A percentile compares a stretch with the other conserved stretches of the same genome.
phyloP scores from a whole-genome alignment of 2,113 vertebrate genomes.

The Polyodon spathula region DNA sequence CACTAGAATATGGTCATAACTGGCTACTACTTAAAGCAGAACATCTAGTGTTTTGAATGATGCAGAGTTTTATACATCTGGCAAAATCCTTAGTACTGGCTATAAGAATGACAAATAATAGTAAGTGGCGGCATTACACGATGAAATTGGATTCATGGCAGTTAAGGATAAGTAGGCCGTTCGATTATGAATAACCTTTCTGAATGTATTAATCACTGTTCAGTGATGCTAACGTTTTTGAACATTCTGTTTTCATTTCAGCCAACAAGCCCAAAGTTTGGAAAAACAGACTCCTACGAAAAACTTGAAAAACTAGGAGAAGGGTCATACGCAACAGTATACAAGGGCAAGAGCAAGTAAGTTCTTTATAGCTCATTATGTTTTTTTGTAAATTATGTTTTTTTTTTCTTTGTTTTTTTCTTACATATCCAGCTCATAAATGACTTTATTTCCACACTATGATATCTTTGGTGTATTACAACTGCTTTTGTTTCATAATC shows the following conservation, averaged over 20 bases:
- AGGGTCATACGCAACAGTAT: constrained; percentile 94
- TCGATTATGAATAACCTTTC: neutral
- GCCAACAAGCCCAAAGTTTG: constrained; percentile 96
- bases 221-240: constrained; percentile 6
- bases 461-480: constrained; percentile 32
- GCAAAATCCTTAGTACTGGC: neutral
- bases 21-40: neutral
- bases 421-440: too few relatives aligned
- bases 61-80: neutral
- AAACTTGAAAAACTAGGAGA: constrained; percentile 96
- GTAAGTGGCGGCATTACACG: neutral
- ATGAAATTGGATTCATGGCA: neutral
- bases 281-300: constrained; percentile 94
- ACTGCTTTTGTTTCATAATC: constrained; percentile 23
- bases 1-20: neutral
- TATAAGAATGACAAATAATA: neutral
- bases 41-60: neutral
- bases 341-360: constrained; percentile 99
- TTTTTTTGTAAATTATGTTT: too few relatives aligned
- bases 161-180: neutral
- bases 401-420: too few relatives aligned
- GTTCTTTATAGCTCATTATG: constrained; percentile 42
- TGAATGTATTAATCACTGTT: neutral
- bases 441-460: neutral
- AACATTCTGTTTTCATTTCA: constrained; percentile 36